Evolutionary conservation across 92 coral and sea anemone species (phyloP).

Genomic region (Hydrozoanthus gracilis): DNA sequence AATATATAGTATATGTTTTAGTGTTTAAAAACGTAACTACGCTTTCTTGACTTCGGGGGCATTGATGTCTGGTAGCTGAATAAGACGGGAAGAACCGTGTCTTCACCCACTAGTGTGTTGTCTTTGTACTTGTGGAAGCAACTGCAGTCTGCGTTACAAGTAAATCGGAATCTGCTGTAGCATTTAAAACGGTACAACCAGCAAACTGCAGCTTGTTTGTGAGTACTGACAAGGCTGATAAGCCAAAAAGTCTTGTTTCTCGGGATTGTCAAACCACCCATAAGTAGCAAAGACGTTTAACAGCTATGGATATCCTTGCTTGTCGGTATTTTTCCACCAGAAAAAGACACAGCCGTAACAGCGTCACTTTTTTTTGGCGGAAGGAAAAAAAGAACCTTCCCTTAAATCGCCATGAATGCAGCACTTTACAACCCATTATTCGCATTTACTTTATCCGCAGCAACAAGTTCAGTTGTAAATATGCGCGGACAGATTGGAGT

Average conservation of each 20-base stretch:
- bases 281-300: slow-evolving; percentile 55
- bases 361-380: not conserved
- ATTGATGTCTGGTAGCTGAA: slow-evolving; percentile 34
- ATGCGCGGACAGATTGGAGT: not conserved
- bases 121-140: slow-evolving; percentile 26
- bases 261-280: slow-evolving; percentile 38
- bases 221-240: not conserved
- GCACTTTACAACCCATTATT: not conserved
- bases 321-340: not conserved
- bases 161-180: slow-evolving; percentile 64
- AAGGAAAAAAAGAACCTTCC: not conserved
- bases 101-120: slow-evolving; percentile 60
- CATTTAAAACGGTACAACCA: slow-evolving; percentile 26
- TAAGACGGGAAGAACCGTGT: slow-evolving; percentile 65
- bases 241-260: not conserved
- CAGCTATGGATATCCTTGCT: slow-evolving; percentile 38
- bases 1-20: no score
- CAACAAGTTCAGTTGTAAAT: slow-evolving; percentile 11
- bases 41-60: not conserved
- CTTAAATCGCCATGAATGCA: slow-evolving; percentile 3
- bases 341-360: slow-evolving; percentile 11
- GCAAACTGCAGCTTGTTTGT: not conserved
- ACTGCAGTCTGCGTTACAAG: slow-evolving; percentile 58
- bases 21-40: no score
- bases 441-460: slow-evolving; percentile 4